Percentiles rank a stretch among this genome's conserved stretches.
phyloP scores from a whole-genome alignment of 2,113 vertebrate species.

The Charina bottae region DNA sequence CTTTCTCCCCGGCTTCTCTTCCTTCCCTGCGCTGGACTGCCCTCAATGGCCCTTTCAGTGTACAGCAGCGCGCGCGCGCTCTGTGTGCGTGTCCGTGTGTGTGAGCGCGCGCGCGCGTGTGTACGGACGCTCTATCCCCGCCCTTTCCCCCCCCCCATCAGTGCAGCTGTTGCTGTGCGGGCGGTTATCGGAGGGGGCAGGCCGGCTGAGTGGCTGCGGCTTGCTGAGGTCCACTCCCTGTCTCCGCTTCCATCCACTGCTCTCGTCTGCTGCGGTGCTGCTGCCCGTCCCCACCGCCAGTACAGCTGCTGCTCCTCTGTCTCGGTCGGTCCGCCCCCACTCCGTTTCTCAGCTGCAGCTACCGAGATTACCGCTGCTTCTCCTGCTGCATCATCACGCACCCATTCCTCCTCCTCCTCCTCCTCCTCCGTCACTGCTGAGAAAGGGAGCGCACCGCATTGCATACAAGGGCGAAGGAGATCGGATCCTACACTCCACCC shows the following conservation, averaged over 20 bases:
- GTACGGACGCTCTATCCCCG: background rate
- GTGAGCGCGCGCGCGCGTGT: background rate
- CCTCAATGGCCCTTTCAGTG: background rate
- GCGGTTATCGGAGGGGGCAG: constrained; percentile 21
- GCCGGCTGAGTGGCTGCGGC: constrained; percentile 19
- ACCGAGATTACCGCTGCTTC: background rate
- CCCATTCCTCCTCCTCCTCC: background rate
- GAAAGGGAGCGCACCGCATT: background rate
- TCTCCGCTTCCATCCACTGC: background rate
- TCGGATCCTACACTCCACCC: background rate
- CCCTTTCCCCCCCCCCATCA: background rate
- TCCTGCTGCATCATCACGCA: constrained; percentile 15
- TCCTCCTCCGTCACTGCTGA: background rate
- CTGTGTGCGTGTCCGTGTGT: background rate
- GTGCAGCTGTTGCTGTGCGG: constrained; percentile 35
- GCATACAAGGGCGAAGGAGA: constrained; percentile 17
- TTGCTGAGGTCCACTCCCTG: constrained; percentile 8
- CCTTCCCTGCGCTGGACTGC: background rate
- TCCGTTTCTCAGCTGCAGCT: background rate
- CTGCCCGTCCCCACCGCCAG: background rate
- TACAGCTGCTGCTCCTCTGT: background rate
- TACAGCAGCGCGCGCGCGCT: background rate
- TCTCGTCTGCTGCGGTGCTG: background rate
- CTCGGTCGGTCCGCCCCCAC: background rate
- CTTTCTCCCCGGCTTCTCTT: background rate